Base-by-base conservation (phyloP, 2,888 invertebrate genomes). In the Drosophila glabriapex region DNA sequence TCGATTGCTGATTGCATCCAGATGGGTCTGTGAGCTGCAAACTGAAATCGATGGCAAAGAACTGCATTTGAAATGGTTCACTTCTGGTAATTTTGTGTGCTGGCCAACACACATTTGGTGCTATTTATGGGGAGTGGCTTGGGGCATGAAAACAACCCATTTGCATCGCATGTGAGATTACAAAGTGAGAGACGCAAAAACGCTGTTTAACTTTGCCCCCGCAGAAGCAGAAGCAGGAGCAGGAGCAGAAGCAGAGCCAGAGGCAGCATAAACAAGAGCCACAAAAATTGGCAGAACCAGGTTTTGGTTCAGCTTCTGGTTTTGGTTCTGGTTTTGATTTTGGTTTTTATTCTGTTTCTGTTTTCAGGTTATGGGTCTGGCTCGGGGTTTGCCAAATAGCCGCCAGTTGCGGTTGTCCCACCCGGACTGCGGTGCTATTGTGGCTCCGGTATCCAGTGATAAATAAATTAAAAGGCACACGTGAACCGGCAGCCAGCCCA, bases 381-480 rank as follows among this genome's bases (percentile, higher is more conserved):
- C 7, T 19, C 59, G 53, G 35, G 31, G 59, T 43, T 54, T 66
- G 71, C 63, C 80, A 76, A 68, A 76, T 68, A 68, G 64, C 68
- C 33, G 68, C 41, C 74, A 72, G 63, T 50, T 68, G 59, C 60
- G 65, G 73, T 70, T 35, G 50, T 28, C 49, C 50, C 49, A 33
- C 33, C 41, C 61, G 55, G 55, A 65, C 73, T 65, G 29, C 41
- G 52, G 66, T 54, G 22, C 72, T 25, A 3, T 43, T 22, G 64
- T n/a, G 50, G 41, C 25, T 67, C 55, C 70, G 65, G 58, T 66
- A n/a, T 56, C 61, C 75, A 63, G 53, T 72, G 80, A 89, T 86
- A 86, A 86, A 86, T 86, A 86, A 89, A 85, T 89, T 85, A 85
- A 85, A 89, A 85, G 80, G 87, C 85, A 68, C 89, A 89, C 89